These are phyloP conservation scores for Dysidea cf. avara DNA, from an alignment of 37 sponge, comb jelly and placozoan genomes.

Conservation along the genomic window DNA sequence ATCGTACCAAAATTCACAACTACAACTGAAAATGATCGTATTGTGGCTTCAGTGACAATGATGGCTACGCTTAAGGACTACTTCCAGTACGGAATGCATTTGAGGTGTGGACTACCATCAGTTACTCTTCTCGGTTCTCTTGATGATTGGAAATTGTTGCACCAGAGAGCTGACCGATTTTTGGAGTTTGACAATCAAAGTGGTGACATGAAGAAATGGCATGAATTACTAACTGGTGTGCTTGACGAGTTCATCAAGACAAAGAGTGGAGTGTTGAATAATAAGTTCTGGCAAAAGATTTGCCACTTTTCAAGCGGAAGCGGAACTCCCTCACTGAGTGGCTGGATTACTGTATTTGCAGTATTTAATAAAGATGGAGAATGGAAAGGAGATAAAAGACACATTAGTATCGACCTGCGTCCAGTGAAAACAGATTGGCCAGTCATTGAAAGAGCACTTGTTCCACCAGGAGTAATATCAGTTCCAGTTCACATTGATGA, in stretches of 20 bases:
- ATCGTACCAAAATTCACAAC: slow-evolving; percentile 53
- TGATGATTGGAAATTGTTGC: slow-evolving; percentile 52
- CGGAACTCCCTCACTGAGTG: no score
- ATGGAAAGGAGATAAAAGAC: no score
- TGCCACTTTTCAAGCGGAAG: neutral
- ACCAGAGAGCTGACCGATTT: slow-evolving; percentile 29
- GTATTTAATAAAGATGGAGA: no score
- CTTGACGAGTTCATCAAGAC: slow-evolving; percentile 63
- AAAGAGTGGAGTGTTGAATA: slow-evolving; percentile 35
- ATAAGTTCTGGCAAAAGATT: slow-evolving; percentile 46
- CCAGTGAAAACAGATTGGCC: no score
- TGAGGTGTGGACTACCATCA: slow-evolving; percentile 60
- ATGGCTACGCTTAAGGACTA: slow-evolving; percentile 58
- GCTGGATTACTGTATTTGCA: no score
- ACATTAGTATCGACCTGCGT: no score
- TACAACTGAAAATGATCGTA: slow-evolving; percentile 52
- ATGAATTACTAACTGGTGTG: slow-evolving; percentile 11
- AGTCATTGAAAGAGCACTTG: no score
- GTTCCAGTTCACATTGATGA: no score
- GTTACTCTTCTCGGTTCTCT: slow-evolving; percentile 59
- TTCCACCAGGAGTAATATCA: no score
- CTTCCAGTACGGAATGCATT: slow-evolving; percentile 11
- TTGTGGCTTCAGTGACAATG: slow-evolving; percentile 46
- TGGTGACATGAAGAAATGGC: slow-evolving; percentile 59
- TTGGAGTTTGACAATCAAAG: slow-evolving; percentile 21